Base-by-base conservation (phyloP, 2,888 invertebrate genomes). In the Erpobdella octoculata region DNA sequence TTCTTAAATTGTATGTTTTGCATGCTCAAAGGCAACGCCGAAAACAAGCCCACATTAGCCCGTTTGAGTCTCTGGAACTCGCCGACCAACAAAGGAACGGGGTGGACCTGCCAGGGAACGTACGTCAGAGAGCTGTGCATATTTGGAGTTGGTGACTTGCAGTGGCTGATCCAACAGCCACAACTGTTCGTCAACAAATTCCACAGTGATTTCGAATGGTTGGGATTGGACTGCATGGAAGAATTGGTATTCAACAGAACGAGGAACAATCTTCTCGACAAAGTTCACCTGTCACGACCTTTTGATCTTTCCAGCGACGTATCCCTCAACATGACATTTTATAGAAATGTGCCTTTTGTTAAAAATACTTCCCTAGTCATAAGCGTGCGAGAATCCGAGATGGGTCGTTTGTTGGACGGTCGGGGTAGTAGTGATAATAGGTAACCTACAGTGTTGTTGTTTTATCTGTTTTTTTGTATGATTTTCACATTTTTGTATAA, bases 101-200 rank as follows among this genome's bases (percentile, higher is more conserved):
- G 70, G 35, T 72, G 73, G 70, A 71, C 66, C 1, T 81, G 81
- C 72, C 72, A 73, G 18, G 80, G 81, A 1, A 78, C 77, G 67
- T 77, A 74, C 65, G 78, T 79, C 0, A 77, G 78, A 18, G 76
- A 78, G 9, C 76, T 81, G 8, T 81, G 81, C 67, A 77, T 80
- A 0, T 80, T 79, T 70, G 81, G 81, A 0, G 74, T 80, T 0
- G 78, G 78, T 8, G 81, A 76, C 46, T 73, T 81, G 6, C 73
- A 74, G 1, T 74, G 74, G 73, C 76, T 81, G 0, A 62, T 72
- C 0, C 67, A 74, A 6, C 73, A 76, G n/a, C 77, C 76, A n/a
- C 76, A 79, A 53, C 75, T 81, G 12, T 81, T 81, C 73, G 79
- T 77, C n/a, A 81, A 81, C 73, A 81, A 81, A 71, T 79, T 81